Base-by-base conservation (phyloP, 2,888 invertebrate genomes). In the Machimus rusticus region DNA sequence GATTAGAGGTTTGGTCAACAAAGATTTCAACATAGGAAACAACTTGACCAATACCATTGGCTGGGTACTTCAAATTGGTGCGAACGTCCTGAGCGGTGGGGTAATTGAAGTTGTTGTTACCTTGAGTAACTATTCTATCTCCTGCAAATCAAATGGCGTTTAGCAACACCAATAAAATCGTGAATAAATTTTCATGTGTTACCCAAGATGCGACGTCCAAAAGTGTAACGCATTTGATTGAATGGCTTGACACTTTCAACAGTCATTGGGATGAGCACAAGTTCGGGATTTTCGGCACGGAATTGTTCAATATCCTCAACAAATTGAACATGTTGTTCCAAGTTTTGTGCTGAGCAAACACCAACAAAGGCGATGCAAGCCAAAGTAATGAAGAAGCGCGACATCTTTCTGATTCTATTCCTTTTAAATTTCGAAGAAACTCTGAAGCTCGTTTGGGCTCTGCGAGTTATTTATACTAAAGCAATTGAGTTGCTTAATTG, bases 1-100 rank as follows among this genome's bases (percentile, higher is more conserved):
- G 8, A 57, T 81, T 86, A 14, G 87, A 76, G 51, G 86, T 87
- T 84, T 89, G 89, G 12, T 87, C 79, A 76, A 88, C 88, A 16
- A n/a, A 12, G 57, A 89, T 79, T 51, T 86, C 78, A 43, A 87
- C 74, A 77, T 55, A 89, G 16, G 84, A 87, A 34, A 89, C 31
- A 31, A 85, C 12, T 14, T 82, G 86, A 9, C 87, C 88, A 39
- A 46, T 51, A 19, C 87, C 87, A 86, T 28, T 39, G 12, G 74
- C 28, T 37, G 88, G 88, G 76, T 88, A 88, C 16, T 76, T 57
- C 14, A 88, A 14, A 43, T 34, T 87, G 74, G 86, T 16, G 43
- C 86, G 74, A 34, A 87, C 74, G 77, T 88, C 87, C 81, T 88
- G 88, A 34, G 74, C n/a, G 0, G 55, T n/a, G 16, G 74, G 84